phyloP scores from a whole-genome alignment of 2,113 vertebrate species.

The Phyllostomus discolor region DNA sequence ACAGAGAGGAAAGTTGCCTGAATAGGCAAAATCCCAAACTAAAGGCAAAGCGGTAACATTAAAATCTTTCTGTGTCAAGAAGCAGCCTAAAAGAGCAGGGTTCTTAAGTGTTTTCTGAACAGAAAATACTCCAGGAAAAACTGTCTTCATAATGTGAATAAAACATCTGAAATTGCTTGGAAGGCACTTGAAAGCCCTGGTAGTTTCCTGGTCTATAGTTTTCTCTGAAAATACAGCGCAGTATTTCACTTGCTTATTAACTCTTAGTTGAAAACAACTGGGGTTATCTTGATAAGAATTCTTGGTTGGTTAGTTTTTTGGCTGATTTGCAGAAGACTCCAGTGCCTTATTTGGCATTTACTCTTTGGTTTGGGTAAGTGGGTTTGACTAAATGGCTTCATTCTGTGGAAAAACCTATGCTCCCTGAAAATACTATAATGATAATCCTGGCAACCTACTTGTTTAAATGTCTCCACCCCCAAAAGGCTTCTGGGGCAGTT shows the following conservation, averaged over 20 bases:
- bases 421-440: conserved; percentile 25
- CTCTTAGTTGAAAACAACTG: conserved; percentile 22
- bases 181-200: conserved; percentile 27
- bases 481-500: background rate
- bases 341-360: conserved; percentile 24
- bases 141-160: conserved; percentile 54
- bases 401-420: background rate
- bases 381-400: conserved; percentile 27
- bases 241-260: conserved; percentile 49
- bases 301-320: background rate
- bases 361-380: conserved; percentile 9
- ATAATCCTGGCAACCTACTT: conserved; percentile 9
- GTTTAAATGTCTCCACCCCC: background rate
- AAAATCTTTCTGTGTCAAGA: conserved; percentile 60
- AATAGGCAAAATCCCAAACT: conserved; percentile 37
- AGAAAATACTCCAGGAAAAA: conserved; percentile 54
- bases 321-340: background rate
- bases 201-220: conserved; percentile 35
- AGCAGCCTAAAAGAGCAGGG: conserved; percentile 28
- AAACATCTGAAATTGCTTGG: conserved; percentile 52
- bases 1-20: conserved; percentile 32
- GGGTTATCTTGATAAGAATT: background rate
- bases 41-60: conserved; percentile 49
- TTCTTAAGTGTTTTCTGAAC: conserved; percentile 45
- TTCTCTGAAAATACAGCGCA: conserved; percentile 35